Percentiles rank a stretch among this genome's conserved stretches.
Evolutionary conservation across 2,797 vertebrate species (phyloP).

Genomic region (Premnoplex brunnescens): DNA sequence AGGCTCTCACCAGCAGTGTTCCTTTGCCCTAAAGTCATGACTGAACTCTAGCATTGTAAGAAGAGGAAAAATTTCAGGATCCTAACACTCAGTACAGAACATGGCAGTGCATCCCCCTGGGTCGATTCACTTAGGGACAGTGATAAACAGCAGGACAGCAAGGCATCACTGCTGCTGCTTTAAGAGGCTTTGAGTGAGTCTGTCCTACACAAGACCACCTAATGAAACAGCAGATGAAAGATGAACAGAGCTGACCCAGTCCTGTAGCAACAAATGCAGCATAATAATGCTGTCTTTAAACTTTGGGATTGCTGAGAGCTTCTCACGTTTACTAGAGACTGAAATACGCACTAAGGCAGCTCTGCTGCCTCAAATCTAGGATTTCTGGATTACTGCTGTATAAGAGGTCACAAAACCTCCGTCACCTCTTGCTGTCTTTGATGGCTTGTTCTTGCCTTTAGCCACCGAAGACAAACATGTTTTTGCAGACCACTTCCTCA

Average conservation of each 20-base stretch:
- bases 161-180: neutral
- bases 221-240: slow-evolving; percentile 42
- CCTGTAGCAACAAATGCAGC: neutral
- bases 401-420: neutral
- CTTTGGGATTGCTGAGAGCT: neutral
- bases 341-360: neutral
- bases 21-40: neutral
- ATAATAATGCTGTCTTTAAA: slow-evolving; percentile 20
- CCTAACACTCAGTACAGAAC: neutral
- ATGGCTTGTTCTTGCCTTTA: neutral
- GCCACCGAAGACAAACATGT: neutral
- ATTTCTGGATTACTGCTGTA: slow-evolving; percentile 2
- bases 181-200: neutral
- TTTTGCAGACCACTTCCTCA: neutral
- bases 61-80: neutral
- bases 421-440: neutral
- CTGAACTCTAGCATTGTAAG: neutral
- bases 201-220: neutral
- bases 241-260: slow-evolving; percentile 25
- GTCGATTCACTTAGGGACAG: neutral
- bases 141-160: neutral
- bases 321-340: neutral
- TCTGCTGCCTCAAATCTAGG: neutral
- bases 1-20: neutral
- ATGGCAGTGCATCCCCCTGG: accelerated